These are phyloP conservation scores for Luscinia luscinia DNA, from an alignment of 2,797 vertebrate species.

Conservation along the genomic window DNA sequence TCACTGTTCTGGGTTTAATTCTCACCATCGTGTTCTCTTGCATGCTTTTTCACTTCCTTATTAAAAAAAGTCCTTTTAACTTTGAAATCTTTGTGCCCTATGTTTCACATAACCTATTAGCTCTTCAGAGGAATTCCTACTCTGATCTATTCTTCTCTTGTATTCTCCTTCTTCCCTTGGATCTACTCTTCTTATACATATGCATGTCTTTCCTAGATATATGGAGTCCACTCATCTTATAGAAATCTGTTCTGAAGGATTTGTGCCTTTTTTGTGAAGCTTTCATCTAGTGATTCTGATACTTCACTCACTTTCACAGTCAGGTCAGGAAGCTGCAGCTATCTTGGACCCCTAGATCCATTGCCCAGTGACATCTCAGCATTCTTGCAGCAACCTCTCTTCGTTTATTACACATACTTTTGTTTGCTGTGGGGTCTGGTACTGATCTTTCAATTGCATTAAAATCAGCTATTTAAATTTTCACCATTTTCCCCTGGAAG, in stretches of 20 bases:
- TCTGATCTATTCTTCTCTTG: not conserved
- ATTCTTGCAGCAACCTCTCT: not conserved
- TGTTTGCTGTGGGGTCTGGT: not conserved
- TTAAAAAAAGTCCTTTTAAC: not conserved
- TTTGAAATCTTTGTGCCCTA: not conserved
- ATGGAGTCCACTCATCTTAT: not conserved
- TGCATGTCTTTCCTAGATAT: not conserved
- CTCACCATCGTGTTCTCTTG: not conserved
- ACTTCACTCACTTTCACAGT: not conserved
- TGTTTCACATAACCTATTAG: not conserved
- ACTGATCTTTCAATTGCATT: constrained; percentile 25
- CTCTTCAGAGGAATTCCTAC: not conserved
- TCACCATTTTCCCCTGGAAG: not conserved
- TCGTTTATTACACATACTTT: not conserved
- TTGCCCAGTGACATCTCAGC: not conserved
- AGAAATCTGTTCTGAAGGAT: not conserved
- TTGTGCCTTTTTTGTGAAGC: not conserved
- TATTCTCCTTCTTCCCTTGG: not conserved
- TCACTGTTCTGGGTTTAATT: not conserved
- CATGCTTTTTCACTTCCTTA: not conserved
- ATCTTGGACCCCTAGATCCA: not conserved
- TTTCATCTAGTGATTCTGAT: not conserved
- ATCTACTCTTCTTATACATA: not conserved
- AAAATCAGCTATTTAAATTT: not conserved
- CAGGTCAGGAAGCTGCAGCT: not conserved